Percentiles rank a stretch among this genome's conserved stretches.
These are phyloP conservation scores for Drosophila sp. DNA, from an alignment of 1,140 invertebrate genomes.

Conservation along the genomic window DNA sequence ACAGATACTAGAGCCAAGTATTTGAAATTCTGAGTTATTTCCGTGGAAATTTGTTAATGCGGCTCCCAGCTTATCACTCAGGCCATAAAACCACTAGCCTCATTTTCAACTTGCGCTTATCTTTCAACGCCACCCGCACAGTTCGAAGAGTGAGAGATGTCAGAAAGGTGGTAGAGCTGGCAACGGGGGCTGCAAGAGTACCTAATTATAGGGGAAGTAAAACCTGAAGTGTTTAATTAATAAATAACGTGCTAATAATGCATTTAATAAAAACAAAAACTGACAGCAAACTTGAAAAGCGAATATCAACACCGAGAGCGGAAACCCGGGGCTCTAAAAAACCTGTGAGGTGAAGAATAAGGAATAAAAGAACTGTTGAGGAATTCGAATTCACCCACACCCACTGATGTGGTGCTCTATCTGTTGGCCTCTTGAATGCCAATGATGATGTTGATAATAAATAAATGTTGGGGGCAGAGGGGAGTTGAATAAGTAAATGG, in stretches of 20 bases:
- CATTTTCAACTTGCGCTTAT: constrained; percentile 63
- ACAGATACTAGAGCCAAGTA: constrained; percentile 6
- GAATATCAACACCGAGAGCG: constrained; percentile 25
- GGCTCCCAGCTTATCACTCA: constrained; percentile 47
- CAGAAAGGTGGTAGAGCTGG: not conserved
- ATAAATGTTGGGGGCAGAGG: constrained; percentile 3
- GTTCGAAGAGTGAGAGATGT: not conserved
- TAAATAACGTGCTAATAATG: constrained; percentile 82
- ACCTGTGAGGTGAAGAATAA: constrained; percentile 20
- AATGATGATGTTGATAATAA: constrained; percentile 44
- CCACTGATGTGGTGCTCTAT: constrained; percentile 40
- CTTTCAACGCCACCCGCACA: constrained; percentile 31
- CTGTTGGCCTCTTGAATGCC: constrained; percentile 27
- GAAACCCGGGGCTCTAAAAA: constrained; percentile 20
- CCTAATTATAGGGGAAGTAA: constrained; percentile 67
- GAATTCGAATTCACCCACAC: constrained; percentile 25
- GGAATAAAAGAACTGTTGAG: constrained; percentile 9
- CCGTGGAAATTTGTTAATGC: constrained; percentile 58
- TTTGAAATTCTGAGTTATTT: constrained; percentile 34
- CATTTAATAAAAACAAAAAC: constrained; percentile 64
- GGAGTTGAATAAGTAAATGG: not conserved
- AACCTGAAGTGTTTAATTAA: constrained; percentile 77
- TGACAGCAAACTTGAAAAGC: constrained; percentile 32
- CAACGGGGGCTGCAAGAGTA: constrained; percentile 25
- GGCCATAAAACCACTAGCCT: constrained; percentile 41